phyloP scores from a whole-genome alignment of 2,888 invertebrate species.

The Idaea dimidiata region DNA sequence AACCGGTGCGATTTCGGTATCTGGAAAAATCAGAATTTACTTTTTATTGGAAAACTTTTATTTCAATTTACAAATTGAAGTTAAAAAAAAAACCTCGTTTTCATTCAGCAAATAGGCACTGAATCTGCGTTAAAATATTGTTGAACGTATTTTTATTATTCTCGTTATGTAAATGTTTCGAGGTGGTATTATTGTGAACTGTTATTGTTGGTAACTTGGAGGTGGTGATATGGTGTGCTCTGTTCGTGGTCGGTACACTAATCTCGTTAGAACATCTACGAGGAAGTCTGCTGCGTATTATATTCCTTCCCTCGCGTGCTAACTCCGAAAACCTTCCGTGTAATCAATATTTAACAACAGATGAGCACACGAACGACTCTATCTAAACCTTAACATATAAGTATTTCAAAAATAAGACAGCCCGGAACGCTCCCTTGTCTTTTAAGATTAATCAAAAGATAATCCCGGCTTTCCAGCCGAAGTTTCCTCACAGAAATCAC shows the following conservation, averaged over 20 bases:
- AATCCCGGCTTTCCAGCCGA: background rate
- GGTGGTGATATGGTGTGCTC: constrained; percentile 17
- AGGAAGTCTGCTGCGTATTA: constrained; percentile 56
- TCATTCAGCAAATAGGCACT: background rate
- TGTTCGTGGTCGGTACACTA: constrained; percentile 52
- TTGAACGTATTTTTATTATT: constrained; percentile 7
- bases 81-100: background rate
- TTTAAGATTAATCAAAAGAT: constrained; percentile 13
- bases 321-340: constrained; percentile 62
- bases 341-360: constrained; percentile 65
- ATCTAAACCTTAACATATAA: constrained; percentile 42
- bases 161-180: constrained; percentile 20
- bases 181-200: constrained; percentile 34
- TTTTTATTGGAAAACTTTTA: background rate
- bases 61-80: background rate
- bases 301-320: constrained; percentile 67
- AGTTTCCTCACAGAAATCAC: background rate
- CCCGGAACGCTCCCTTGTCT: constrained; percentile 6
- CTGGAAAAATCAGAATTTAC: background rate
- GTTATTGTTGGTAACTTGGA: constrained; percentile 30
- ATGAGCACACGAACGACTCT: constrained; percentile 58
- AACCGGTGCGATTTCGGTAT: background rate
- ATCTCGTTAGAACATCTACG: constrained; percentile 62
- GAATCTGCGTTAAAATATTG: constrained; percentile 4
- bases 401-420: constrained; percentile 2